Conservation (phyloP, 1,140 invertebrate genomes). For the Lanistes nyassanus region DNA sequence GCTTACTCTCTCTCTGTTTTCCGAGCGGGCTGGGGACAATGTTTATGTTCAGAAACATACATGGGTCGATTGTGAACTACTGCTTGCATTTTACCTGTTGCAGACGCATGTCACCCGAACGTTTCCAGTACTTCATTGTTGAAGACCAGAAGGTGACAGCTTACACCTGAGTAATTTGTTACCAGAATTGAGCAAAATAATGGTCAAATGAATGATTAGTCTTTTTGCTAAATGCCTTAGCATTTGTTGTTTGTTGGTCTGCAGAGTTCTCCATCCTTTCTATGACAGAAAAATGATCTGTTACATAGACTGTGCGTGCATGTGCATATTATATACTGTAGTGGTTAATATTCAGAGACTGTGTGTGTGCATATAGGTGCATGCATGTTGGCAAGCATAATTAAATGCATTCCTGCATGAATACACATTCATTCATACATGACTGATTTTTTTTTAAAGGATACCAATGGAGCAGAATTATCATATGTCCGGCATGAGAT, state of each 20-base stretch:
- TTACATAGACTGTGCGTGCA: not conserved
- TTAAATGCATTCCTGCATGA: not conserved
- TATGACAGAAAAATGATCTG: too few relatives aligned
- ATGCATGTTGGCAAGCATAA: not conserved
- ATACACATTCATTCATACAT: too few relatives aligned
- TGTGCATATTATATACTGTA: not conserved
- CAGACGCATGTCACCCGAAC: conserved; percentile 76
- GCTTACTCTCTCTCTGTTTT: too few relatives aligned
- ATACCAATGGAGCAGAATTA: conserved; percentile 72
- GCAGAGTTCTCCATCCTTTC: too few relatives aligned
- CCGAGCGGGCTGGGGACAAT: too few relatives aligned
- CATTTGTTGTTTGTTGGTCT: too few relatives aligned
- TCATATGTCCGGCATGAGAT: conserved; percentile 74
- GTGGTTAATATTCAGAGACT: not conserved
- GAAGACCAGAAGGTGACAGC: conserved; percentile 79
- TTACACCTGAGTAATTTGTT: not conserved
- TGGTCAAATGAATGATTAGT: too few relatives aligned
- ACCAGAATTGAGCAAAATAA: too few relatives aligned
- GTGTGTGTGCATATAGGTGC: not conserved
- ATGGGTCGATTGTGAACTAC: too few relatives aligned
- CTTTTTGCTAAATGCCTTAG: too few relatives aligned
- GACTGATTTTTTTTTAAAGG: conserved; percentile 67
- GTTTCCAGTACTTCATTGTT: conserved; percentile 83
- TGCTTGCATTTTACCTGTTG: conserved; percentile 70
- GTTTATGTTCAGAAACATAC: too few relatives aligned